A percentile compares a stretch with the other conserved stretches of the same genome.
Conservation (phyloP, 2,797 vertebrate genomes). For the Poeciliopsis gracilis region DNA sequence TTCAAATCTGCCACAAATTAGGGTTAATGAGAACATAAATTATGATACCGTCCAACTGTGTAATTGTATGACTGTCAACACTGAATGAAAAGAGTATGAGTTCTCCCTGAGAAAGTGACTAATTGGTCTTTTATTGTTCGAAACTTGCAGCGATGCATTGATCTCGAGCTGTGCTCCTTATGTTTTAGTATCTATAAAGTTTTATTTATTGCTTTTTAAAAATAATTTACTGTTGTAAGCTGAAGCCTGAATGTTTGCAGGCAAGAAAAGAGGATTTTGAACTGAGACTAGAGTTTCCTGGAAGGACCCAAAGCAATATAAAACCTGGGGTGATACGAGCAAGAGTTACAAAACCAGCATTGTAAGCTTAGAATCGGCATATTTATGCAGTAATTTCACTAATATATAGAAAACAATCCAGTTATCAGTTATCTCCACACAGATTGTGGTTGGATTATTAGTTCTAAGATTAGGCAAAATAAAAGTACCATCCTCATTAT, state of each 20-base stretch:
- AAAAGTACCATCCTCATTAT: not conserved
- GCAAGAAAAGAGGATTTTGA: not conserved
- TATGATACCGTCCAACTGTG: constrained; percentile 30
- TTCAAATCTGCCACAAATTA: constrained; percentile 27
- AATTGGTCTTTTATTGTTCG: constrained; percentile 11
- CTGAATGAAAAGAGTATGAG: constrained; percentile 9
- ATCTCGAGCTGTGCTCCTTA: not conserved
- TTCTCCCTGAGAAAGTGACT: not conserved
- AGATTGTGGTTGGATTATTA: not conserved
- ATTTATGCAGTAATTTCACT: not conserved
- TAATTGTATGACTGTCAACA: constrained; percentile 21
- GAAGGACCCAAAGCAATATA: not conserved
- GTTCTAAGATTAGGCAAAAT: not conserved
- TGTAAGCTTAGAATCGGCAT: not conserved
- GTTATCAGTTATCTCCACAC: not conserved
- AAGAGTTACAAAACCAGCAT: not conserved
- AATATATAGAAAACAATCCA: not conserved
- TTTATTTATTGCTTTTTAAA: not conserved
- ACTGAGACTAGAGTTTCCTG: not conserved
- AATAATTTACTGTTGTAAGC: not conserved
- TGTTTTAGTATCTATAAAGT: not conserved
- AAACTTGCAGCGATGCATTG: not conserved
- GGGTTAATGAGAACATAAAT: constrained; percentile 33
- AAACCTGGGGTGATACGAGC: not conserved
- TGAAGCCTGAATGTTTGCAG: not conserved